Conservation (phyloP, 92 coral and sea anemone species). For the Umimayanthus kanabou region DNA sequence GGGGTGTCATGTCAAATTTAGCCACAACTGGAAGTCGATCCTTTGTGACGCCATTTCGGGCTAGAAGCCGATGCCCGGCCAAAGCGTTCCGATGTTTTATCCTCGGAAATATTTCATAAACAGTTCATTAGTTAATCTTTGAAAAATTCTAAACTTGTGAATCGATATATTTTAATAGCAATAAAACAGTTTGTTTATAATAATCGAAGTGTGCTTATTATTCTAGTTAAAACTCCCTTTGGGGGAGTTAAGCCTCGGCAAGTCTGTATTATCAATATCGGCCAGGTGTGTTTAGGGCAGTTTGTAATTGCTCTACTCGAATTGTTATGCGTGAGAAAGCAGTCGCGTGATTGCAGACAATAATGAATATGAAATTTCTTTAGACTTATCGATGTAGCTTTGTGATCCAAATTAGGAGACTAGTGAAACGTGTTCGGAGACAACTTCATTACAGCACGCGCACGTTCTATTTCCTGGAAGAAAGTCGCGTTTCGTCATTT, state of each 20-base stretch:
- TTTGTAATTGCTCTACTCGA: not conserved
- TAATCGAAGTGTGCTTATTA: conserved; percentile 2
- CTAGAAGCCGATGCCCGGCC: not conserved
- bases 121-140: not conserved
- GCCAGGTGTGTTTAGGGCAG: conserved; percentile 4
- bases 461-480: not conserved
- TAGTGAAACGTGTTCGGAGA: not conserved
- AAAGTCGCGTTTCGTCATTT: not conserved
- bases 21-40: not conserved
- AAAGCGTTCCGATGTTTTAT: not conserved
- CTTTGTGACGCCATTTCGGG: conserved; percentile 5
- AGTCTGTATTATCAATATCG: not conserved
- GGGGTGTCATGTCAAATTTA: not conserved
- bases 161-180: not conserved
- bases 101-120: not conserved
- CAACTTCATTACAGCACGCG: not conserved
- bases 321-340: conserved; percentile 13
- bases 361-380: not conserved
- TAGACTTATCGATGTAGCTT: not conserved
- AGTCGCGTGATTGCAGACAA: conserved; percentile 24
- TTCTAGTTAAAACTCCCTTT: not conserved
- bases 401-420: conserved; percentile 29
- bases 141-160: not conserved
- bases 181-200: conserved; percentile 11
- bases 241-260: conserved; percentile 19